Evolutionary conservation across 2,113 vertebrate species (phyloP), one percentile per base, ranked within the genome.

Genomic region (Nothobranchius kuhntae): DNA sequence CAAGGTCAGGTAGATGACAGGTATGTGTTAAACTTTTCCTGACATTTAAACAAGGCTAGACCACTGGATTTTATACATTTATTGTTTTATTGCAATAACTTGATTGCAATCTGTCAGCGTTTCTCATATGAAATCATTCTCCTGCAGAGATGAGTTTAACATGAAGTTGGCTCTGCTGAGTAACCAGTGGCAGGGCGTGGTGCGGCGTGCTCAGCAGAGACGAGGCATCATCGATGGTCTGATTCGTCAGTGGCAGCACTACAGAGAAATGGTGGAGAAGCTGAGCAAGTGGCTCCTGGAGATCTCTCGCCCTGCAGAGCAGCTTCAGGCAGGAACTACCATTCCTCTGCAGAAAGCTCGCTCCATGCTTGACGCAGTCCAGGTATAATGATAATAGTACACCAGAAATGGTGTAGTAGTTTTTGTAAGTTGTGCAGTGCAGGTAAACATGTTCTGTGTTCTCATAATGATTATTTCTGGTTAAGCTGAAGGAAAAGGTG

Each of bases 1-100:
- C 97, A 98, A 93, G 98, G 96, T 77, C 96, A 98, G 72, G 96
- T 99, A 68, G 97, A 98, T 77, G 96, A 98, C 94, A 97, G 97
- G 98, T 99, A 77, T 58, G 38, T 40, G 12, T 30, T 8, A 1
- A 30, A 35, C 2, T 10, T 12, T 10, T n/a, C 5, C 58, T 24
- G n/a, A 21, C 2, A 48, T n/a, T 48, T 15, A 40, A 40, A 40
- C 9, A 9, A 40, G 7, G 6, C 38, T 40, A 40, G 9, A 24
- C 50, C 14, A 24, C 7, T 35, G 9, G 26, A 35, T 35, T 14
- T 54, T 11, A 36, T 55, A 55, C 10, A 17, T 56, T 11, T 6
- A 13, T 13, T 12, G 24, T 30, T 51, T 13, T 26, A 7, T 11
- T 52, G 3, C 11, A 2, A 17, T 53, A 35, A 45, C 42, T 53